A percentile compares a stretch with the other conserved stretches of the same genome.
Conservation (phyloP, 1,140 invertebrate species). For the Adoxophyes honmai region DNA sequence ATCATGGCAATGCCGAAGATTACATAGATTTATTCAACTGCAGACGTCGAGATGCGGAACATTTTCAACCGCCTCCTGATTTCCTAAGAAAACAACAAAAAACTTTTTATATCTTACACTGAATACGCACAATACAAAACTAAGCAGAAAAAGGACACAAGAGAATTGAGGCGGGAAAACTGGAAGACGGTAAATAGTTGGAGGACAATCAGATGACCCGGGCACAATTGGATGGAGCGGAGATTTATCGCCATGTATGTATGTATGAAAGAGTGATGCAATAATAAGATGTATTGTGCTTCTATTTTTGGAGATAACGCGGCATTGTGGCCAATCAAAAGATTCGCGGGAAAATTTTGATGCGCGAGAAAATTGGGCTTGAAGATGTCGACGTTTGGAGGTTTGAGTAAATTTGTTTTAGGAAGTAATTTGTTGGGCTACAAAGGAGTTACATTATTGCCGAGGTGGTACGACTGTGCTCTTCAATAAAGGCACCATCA, state of each 20-base stretch:
- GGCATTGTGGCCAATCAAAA: conserved; percentile 4
- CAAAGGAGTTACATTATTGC: too few species aligned
- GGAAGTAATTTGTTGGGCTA: too few species aligned
- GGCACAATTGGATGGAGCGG: conserved; percentile 53
- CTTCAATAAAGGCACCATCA: too few species aligned
- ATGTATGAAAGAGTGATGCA: conserved; percentile 33
- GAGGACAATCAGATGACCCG: conserved; percentile 59
- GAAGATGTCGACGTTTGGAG: too few species aligned
- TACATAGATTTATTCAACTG: neutral
- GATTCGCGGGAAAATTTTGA: too few species aligned
- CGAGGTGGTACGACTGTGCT: too few species aligned
- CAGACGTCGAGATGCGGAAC: too few species aligned
- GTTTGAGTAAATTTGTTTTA: too few species aligned
- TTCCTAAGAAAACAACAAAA: neutral
- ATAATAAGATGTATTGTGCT: conserved; percentile 20
- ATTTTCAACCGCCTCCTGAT: neutral
- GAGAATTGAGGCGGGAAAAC: conserved; percentile 60
- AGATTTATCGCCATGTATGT: conserved; percentile 55
- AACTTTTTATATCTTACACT: neutral
- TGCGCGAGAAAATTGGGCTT: too few species aligned
- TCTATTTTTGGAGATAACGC: neutral
- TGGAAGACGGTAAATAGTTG: conserved; percentile 51
- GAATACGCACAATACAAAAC: conserved; percentile 35
- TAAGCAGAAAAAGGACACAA: conserved; percentile 50
- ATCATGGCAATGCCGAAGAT: too few species aligned